Conservation (phyloP, 2,888 invertebrate species). For the Cephus pulcher region DNA sequence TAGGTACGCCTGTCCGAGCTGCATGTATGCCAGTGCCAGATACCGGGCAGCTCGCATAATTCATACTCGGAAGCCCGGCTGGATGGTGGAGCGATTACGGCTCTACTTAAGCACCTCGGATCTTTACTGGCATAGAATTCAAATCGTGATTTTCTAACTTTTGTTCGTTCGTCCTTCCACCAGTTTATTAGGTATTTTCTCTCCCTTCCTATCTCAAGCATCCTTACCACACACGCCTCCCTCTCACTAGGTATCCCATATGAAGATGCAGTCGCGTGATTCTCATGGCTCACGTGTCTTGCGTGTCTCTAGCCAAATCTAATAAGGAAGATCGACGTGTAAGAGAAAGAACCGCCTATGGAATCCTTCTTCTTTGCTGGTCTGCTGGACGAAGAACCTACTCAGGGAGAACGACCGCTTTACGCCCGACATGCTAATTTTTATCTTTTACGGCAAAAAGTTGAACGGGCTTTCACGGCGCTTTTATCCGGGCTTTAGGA, state of each 20-base stretch:
- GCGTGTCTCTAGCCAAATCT: not conserved
- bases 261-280: not conserved
- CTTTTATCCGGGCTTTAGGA: slow-evolving; percentile 37
- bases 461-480: slow-evolving; percentile 42
- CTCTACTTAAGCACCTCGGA: not conserved
- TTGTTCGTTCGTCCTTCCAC: not conserved
- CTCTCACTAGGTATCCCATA: not conserved
- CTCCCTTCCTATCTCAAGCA: slow-evolving; percentile 14
- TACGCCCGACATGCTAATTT: slow-evolving; percentile 51
- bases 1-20: slow-evolving; percentile 6
- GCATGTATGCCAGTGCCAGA: slow-evolving; percentile 5
- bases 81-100: not conserved
- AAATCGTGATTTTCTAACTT: not conserved
- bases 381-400: not conserved
- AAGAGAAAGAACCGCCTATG: not conserved
- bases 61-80: not conserved
- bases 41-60: slow-evolving; percentile 3
- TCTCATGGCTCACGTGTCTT: not conserved
- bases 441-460: slow-evolving; percentile 49
- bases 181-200: slow-evolving; percentile 28
- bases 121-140: not conserved
- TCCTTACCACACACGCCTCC: not conserved
- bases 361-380: not conserved
- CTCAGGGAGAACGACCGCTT: slow-evolving; percentile 27
- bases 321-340: not conserved